Base-by-base conservation (phyloP, 2,797 vertebrate species). In the Epinephelus awoara region DNA sequence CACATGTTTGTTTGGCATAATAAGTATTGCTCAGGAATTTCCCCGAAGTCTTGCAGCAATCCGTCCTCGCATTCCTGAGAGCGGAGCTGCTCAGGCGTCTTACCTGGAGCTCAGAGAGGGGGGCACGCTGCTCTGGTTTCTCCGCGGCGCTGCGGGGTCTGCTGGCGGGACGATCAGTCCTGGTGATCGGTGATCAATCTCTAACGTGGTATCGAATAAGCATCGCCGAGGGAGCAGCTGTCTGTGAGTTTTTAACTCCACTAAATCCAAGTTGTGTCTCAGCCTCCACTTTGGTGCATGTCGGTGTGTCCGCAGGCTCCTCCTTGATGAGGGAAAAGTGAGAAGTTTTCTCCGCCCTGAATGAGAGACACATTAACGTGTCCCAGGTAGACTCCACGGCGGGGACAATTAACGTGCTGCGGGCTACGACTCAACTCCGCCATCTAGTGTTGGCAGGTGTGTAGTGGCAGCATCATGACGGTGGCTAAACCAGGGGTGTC, bases 41-140 rank as follows among this genome's bases (percentile, higher is more conserved):
- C 92, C 93, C 93, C 57, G 2, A 72, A 86, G 82, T 88, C 87
- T 89, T 93, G 92, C 88, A 92, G 86, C 88, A 94, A 91, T 91
- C 83, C 40, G 91, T 89, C 84, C 82, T 54, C 17, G 79, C 94
- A 95, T 95, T 96, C 95, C 93, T 91, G 87, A 89, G 88, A 85
- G 81, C 67, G 65, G 82, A 84, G 73, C 77, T 29, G 84, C 81
- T 80, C 66, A 21, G 23, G 13, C 64, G 70, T 85, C 92, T 94
- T 93, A 95, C 95, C 95, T 95, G 93, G 75, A 90, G 78, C 88
- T 84, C 79, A 14, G 77, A 72, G 83, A 57, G 71, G 77, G 65
- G 76, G 67, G 71, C 34, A 19, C 71, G 11, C 71, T 63, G 81
- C 13, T 84, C 55, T 47, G 83, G 49, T 81, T 58, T 72, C 72